Conservation (phyloP, 2,888 invertebrate genomes). For the Macrophya alboannulata region DNA sequence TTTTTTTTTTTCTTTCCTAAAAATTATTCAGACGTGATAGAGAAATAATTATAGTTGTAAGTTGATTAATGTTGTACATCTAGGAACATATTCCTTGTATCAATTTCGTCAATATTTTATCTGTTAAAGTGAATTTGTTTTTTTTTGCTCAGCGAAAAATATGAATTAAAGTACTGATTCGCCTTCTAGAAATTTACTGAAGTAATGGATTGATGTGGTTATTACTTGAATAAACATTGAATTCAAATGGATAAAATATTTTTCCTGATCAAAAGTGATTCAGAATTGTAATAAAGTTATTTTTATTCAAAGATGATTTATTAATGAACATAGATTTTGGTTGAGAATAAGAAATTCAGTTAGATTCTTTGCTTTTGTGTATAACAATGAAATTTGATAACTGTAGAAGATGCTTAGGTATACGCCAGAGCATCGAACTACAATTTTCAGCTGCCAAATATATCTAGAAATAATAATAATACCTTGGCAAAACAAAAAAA, state of each 20-base stretch:
- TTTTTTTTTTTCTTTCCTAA: neutral
- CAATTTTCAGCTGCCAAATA: slow-evolving; percentile 54
- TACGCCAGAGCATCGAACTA: neutral
- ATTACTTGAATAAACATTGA: neutral
- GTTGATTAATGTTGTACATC: neutral
- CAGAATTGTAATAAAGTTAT: neutral
- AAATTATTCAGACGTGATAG: neutral
- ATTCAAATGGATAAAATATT: neutral
- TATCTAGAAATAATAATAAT: slow-evolving; percentile 63
- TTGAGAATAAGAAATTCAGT: neutral
- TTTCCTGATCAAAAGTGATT: neutral
- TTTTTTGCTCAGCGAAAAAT: neutral
- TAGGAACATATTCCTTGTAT: slow-evolving; percentile 25
- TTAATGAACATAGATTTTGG: neutral
- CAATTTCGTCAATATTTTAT: neutral
- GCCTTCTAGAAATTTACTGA: neutral
- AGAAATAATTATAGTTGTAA: neutral
- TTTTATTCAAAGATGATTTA: neutral
- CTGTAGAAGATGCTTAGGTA: neutral
- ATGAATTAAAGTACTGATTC: neutral
- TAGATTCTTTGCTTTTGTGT: slow-evolving; percentile 5
- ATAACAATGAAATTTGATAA: slow-evolving; percentile 28
- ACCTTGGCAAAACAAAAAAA: slow-evolving; percentile 40
- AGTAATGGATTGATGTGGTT: neutral
- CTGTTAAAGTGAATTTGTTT: neutral